phyloP scores from a whole-genome alignment of 1,140 invertebrate species.

The Heliconius nattereri region DNA sequence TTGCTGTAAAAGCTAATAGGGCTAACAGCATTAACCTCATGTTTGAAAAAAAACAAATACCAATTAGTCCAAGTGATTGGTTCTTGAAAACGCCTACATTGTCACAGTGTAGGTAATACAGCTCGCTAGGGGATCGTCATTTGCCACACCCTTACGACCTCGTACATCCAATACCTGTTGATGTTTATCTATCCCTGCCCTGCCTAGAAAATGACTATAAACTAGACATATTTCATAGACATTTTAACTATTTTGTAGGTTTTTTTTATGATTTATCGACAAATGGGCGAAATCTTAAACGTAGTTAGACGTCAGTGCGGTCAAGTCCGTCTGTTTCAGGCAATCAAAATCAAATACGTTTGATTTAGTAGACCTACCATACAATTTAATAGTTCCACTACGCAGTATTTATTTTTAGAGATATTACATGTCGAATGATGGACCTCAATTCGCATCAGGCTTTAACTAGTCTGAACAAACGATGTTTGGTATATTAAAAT shows the following conservation, averaged over 20 bases:
- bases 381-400: neutral
- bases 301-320: conserved; percentile 1
- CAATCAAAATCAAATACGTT: neutral
- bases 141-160: conserved; percentile 1
- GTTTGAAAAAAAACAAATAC: neutral
- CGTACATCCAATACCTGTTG: conserved; percentile 4
- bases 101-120: neutral
- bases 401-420: neutral
- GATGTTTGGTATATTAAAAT: too few relatives aligned
- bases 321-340: neutral
- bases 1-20: too few relatives aligned
- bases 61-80: neutral
- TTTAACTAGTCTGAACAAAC: too few relatives aligned
- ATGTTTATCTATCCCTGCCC: neutral
- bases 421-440: too few relatives aligned
- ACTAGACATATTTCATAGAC: too few relatives aligned
- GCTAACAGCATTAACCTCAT: too few relatives aligned
- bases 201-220: neutral
- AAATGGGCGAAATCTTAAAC: neutral
- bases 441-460: too few relatives aligned
- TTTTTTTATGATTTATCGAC: too few relatives aligned
- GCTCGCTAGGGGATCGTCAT: neutral
- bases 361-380: neutral
- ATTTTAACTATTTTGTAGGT: too few relatives aligned
- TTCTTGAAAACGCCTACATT: neutral